Conservation (phyloP, 2,113 vertebrate species). For the Elephas maximus region DNA sequence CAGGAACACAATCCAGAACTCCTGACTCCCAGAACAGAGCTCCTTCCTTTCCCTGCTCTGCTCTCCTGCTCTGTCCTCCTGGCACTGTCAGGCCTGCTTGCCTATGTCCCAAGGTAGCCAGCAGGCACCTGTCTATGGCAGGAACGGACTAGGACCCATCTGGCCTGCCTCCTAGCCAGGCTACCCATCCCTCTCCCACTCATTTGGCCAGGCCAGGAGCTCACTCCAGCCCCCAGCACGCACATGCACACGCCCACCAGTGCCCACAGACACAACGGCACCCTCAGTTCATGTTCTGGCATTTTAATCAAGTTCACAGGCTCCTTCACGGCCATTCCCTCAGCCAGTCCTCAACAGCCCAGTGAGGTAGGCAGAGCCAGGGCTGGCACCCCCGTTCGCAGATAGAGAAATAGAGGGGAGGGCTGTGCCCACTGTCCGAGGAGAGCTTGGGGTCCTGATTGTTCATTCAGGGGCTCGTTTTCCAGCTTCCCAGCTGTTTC, state of each 20-base stretch:
- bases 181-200: not conserved
- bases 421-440: not conserved
- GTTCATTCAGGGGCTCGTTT: not conserved
- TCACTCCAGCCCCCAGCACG: not conserved
- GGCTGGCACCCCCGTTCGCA: not conserved
- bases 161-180: not conserved
- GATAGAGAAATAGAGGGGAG: not conserved
- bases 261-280: not conserved
- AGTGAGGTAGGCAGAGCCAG: constrained; percentile 38
- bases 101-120: not conserved
- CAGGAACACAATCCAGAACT: not conserved
- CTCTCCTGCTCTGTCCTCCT: not conserved
- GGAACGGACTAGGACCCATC: not conserved
- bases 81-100: not conserved
- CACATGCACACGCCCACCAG: fast-evolving
- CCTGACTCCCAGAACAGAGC: not conserved
- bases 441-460: not conserved
- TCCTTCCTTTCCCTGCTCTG: not conserved
- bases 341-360: not conserved
- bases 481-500: not conserved
- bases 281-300: not conserved
- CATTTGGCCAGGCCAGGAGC: not conserved
- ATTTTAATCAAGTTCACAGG: constrained; percentile 72
- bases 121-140: not conserved
- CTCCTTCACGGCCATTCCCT: not conserved